Base-by-base conservation (phyloP, 1,140 invertebrate genomes). In the Branchinecta lindahli region DNA sequence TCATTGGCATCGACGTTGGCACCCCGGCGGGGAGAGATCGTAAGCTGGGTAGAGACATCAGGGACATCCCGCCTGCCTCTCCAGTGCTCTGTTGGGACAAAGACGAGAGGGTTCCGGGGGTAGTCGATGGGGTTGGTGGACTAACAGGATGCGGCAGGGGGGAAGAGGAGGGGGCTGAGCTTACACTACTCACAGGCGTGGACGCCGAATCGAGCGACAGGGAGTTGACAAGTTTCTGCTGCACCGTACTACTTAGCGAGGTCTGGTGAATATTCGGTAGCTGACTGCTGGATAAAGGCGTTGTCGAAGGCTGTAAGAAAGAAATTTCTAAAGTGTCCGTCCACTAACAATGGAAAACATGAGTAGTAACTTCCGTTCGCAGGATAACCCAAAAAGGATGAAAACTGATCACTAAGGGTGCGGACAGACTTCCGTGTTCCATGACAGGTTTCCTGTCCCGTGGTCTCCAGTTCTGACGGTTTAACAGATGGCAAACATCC, bases 141-240 rank as follows among this genome's bases (percentile, higher is more conserved):
- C 74, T 68, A 46, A 68, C 69, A 66, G 71, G 70, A 44, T 52
- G 66, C 15, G 70, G 72, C 44, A 76, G 72, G 52, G 74, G 72
- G 67, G 73, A 74, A 61, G 74, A 69, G 67, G 74, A 74, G 18
- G 74, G 70, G 20, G 73, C 71, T 69, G 70, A 72, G 69, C 74
- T 76, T n/a, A 77, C 73, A 8, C 75, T 73, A 44, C 74, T 74
- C 12, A 75, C 72, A 66, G 74, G 71, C 46, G 75, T 73, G 20
- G 72, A 72, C 52, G 52, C 68, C 9, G 68, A 71, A 46, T 73
- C 74, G 20, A 70, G 65, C 3, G 46, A 69, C 68, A 69, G 68
- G n/a, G 44, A 69, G 20, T 69, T n/a, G 52, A 70, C 18, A 70
- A 46, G 45, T 15, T 66, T 44, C 18, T 61, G 52, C 18, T 61